phyloP scores from a whole-genome alignment of 2,888 invertebrate species.

The Masnerella sp. region DNA sequence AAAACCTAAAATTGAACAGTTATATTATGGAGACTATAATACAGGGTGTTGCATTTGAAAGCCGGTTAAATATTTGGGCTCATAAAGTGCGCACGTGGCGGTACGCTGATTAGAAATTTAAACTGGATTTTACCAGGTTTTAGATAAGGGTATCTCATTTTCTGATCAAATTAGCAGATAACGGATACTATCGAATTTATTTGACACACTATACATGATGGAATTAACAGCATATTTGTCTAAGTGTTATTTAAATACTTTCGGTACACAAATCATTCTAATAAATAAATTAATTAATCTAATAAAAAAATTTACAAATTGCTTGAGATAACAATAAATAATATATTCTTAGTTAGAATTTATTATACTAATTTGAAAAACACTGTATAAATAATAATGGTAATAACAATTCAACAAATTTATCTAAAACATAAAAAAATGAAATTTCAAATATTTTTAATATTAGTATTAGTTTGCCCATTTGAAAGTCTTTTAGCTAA shows the following conservation, averaged over 20 bases:
- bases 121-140: conserved; percentile 14
- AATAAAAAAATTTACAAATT: background rate
- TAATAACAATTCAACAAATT: background rate
- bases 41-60: too few relatives aligned
- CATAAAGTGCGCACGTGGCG: background rate
- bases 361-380: background rate
- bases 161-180: conserved; percentile 16
- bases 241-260: background rate
- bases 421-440: too few relatives aligned
- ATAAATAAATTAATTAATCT: background rate
- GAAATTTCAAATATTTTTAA: background rate
- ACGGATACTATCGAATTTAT: background rate
- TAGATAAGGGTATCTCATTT: conserved; percentile 20
- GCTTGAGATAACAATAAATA: background rate
- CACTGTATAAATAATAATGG: background rate
- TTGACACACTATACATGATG: too few relatives aligned
- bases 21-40: too few relatives aligned
- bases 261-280: background rate
- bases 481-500: too few relatives aligned
- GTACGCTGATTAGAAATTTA: conserved; percentile 6
- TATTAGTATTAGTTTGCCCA: background rate
- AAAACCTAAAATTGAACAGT: too few relatives aligned
- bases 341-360: background rate
- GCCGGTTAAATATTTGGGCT: background rate
- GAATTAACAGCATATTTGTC: background rate